Evolutionary conservation across 1,140 invertebrate species (phyloP), one percentile per base, ranked within the genome.

Genomic region (Camponotus pennsylvanicus): DNA sequence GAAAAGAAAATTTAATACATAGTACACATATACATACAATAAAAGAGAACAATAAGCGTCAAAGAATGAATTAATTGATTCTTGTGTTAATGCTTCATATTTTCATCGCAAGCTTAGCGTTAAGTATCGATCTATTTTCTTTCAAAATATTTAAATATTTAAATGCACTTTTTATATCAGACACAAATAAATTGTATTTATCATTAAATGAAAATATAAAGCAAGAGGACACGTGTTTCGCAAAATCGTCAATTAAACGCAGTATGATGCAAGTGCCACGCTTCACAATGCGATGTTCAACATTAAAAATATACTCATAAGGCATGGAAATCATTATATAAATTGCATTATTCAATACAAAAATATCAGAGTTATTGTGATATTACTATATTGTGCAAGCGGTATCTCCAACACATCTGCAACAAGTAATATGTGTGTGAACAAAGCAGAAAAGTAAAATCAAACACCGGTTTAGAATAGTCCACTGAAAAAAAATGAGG

Each of bases 401-500:
- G 4, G 5, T 52, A 15, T 18, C 49, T 52, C 21, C 2, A 73
- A 55, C 63, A 89, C 9, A 73, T 66, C 67, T 18, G 27, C 21
- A 40, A 21, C 42, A 57, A 13, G 21, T 67, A 49, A 84, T 77
- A 55, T 52, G 49, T 52, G 49, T 52, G 13, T 1, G 45, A 78
- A 64, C 67, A 18, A 87, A 83, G 88, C 79, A 70, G 64, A 32
- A 78, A 78, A 63, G 21, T 86, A 89, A 42, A n/a, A 80, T 57
- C n/a, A 82, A 88, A 89, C 57, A 89, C 57, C 40, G 88, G 82
- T 63, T 69, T 75, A 59, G 57, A 49, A 86, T 76, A 73, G 37
- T 70, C 67, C 85, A 85, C 86, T 88, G 84, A 69, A 90, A 88
- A 69, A 37, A 55, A 91, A 67, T 11, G 57, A 32, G 87, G 42